Evolutionary conservation across 2,888 invertebrate genomes (phyloP).

Genomic region (Petrolisthes cinctipes): DNA sequence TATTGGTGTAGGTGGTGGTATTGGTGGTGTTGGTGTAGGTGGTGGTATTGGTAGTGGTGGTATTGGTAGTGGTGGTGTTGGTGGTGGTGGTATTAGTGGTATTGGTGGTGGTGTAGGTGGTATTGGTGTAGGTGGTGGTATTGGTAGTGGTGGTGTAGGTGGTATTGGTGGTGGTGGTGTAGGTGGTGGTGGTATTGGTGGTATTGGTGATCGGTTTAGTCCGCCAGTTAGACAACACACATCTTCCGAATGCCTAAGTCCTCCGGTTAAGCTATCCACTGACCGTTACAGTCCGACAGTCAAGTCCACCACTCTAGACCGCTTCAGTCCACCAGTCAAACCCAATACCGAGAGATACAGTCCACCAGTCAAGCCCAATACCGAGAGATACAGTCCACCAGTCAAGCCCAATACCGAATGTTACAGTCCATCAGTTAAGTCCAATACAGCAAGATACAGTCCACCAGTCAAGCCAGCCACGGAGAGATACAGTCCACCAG

Average conservation of each 20-base stretch:
- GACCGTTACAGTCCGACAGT: constrained; percentile 68
- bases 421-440: constrained; percentile 66
- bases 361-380: constrained; percentile 67
- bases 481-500: constrained; percentile 68
- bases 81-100: too few relatives aligned
- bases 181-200: too few relatives aligned
- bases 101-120: too few relatives aligned
- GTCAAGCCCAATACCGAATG: constrained; percentile 67
- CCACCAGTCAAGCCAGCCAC: neutral
- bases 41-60: constrained; percentile 68
- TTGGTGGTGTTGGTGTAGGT: too few relatives aligned
- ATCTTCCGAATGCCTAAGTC: constrained; percentile 69
- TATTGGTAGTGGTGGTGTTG: too few relatives aligned
- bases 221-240: constrained; percentile 66
- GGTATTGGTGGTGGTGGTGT: too few relatives aligned
- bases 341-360: constrained; percentile 68
- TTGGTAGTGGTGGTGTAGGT: too few relatives aligned
- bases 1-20: too few relatives aligned
- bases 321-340: constrained; percentile 68
- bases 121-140: too few relatives aligned
- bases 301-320: constrained; percentile 67
- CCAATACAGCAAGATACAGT: neutral
- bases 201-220: constrained; percentile 68
- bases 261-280: constrained; percentile 66
- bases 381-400: constrained; percentile 68